Base-by-base conservation (phyloP, 2,113 vertebrate species). In the Noturus placidus region DNA sequence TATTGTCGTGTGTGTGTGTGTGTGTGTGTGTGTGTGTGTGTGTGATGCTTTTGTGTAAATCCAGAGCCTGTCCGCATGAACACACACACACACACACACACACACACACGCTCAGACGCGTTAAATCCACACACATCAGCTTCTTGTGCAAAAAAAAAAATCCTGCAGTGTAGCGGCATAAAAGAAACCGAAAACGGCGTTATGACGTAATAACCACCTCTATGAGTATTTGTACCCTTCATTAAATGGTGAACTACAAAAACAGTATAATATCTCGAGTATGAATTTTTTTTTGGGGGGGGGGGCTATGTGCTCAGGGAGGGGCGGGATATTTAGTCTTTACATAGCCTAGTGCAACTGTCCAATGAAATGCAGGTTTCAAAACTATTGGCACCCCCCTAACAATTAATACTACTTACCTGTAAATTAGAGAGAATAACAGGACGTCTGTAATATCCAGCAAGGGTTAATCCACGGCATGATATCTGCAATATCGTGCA, bases 81-180 rank as follows among this genome's bases (percentile, higher is more conserved):
- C 77, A 79, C 76, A 30, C 76, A 79, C 78, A 30, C 76, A 56
- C 77, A 78, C 50, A 56, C 77, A 78, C 76, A 56, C 77, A 78
- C 76, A 56, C 77, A 79, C 76, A 30, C 76, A 79, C 78, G 17
- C 54, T 13, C 54, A n/a, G 27, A 6, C 50, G 27, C 46, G 38
- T 77, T 77, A 50, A 27, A 57, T 25, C 8, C 78, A 38, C 78
- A 59, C 50, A 80, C n/a, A 38, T 33, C 54, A 78, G 76, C 76
- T 30, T 50, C 19, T 25, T 35, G 30, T 80, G 54, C 54, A 59
- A 57, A 57, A 57, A 56, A 59, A 57, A 57, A 57, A 79, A 57
- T 22, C 33, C 54, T 57, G 78, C 78, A 80, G 52, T 35, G 54
- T 54, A 42, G 17, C 19, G 19, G 25, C 35, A 5, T 42, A 69